Evolutionary conservation across 2,113 vertebrate genomes (phyloP).

Genomic region (Cebidichthys violaceus): DNA sequence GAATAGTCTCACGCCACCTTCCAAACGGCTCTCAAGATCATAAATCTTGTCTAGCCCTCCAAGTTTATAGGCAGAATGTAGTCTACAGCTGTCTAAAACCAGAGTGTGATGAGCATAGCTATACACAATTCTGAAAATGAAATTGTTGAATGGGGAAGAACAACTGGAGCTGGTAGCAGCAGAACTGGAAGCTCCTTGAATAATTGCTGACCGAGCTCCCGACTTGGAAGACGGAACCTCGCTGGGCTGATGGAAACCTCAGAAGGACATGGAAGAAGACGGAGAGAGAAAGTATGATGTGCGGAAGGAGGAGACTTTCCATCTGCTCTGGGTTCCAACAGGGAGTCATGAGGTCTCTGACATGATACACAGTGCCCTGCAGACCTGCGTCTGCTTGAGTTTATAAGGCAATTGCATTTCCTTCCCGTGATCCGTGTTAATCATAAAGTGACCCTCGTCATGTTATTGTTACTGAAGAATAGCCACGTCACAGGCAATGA

Average conservation of each 20-base stretch:
- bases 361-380: slow-evolving; percentile 18
- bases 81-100: slow-evolving; percentile 26
- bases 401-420: slow-evolving; percentile 30
- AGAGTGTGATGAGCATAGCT: slow-evolving; percentile 9
- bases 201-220: slow-evolving; percentile 47
- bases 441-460: slow-evolving; percentile 25
- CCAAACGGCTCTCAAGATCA: slow-evolving; percentile 21
- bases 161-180: slow-evolving; percentile 21
- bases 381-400: slow-evolving; percentile 28
- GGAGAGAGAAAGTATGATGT: slow-evolving; percentile 45
- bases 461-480: slow-evolving; percentile 50
- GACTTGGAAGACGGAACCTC: slow-evolving; percentile 35
- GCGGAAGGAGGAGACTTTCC: slow-evolving; percentile 61
- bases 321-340: slow-evolving; percentile 39
- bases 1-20: slow-evolving; percentile 17
- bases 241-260: slow-evolving; percentile 68
- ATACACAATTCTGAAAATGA: slow-evolving; percentile 13
- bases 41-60: slow-evolving; percentile 31
- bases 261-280: slow-evolving; percentile 55
- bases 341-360: slow-evolving; percentile 41
- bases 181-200: slow-evolving; percentile 22
- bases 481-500: slow-evolving; percentile 46
- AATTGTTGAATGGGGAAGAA: slow-evolving; percentile 17
- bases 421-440: slow-evolving; percentile 38
- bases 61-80: slow-evolving; percentile 20